Percentiles rank a stretch among this genome's conserved stretches.
Evolutionary conservation across 1,140 invertebrate genomes (phyloP).

Genomic region (Pentalonia nigronervosa): DNA sequence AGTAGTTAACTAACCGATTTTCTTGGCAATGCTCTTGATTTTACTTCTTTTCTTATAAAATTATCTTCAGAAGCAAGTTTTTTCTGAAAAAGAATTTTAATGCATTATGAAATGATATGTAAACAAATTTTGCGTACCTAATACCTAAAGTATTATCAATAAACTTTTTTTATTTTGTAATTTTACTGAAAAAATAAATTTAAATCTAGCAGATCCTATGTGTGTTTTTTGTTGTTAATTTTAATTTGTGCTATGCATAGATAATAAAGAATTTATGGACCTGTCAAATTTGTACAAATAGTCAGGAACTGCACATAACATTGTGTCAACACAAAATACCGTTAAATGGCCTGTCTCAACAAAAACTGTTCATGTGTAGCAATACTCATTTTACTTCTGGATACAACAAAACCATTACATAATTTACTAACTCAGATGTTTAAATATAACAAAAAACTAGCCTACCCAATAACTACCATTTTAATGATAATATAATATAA

Average conservation of each 20-base stretch:
- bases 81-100: constrained; percentile 28
- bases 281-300: not conserved
- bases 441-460: not conserved
- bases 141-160: too few relatives aligned
- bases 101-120: not conserved
- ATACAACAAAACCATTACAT: not conserved
- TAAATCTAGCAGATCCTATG: not conserved
- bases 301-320: not conserved
- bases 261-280: not conserved
- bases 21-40: too few relatives aligned
- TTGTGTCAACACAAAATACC: not conserved
- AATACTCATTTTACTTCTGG: not conserved
- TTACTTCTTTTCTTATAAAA: not conserved
- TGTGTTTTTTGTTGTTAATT: not conserved
- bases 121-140: not conserved
- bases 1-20: not conserved
- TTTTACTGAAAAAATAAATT: not conserved
- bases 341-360: not conserved
- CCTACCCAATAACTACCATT: not conserved
- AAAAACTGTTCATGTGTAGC: not conserved
- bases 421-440: not conserved
- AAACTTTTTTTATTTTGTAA: not conserved
- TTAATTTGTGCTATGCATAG: not conserved
- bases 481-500: not conserved
- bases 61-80: not conserved